Conservation (phyloP, 92 coral and sea anemone species). For the Plumapathes pennacea region DNA sequence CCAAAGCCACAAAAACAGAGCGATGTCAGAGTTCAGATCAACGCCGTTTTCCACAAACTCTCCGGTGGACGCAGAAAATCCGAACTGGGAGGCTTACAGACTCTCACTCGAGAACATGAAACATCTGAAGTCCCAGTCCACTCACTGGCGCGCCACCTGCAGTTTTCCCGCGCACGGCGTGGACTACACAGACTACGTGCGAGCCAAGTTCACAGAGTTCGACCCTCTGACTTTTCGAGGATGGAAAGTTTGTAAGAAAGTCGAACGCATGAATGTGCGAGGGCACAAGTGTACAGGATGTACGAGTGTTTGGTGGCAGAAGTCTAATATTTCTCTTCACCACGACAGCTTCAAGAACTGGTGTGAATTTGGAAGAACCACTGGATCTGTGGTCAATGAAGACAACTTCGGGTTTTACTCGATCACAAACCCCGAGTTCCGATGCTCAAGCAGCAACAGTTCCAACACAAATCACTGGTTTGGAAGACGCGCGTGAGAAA, state of each 20-base stretch:
- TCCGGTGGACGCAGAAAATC: slow-evolving; percentile 22
- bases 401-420: slow-evolving; percentile 35
- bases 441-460: neutral
- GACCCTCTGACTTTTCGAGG: slow-evolving; percentile 34
- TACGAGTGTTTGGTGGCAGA: slow-evolving; percentile 40
- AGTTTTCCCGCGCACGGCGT: slow-evolving; percentile 42
- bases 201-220: slow-evolving; percentile 20
- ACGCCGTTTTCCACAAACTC: too few species aligned
- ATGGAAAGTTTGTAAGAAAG: slow-evolving; percentile 14
- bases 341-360: slow-evolving; percentile 1
- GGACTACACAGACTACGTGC: slow-evolving; percentile 49
- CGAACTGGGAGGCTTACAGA: slow-evolving; percentile 54
- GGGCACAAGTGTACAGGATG: slow-evolving; percentile 34
- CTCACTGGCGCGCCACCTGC: slow-evolving; percentile 66
- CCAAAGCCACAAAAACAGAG: too few species aligned
- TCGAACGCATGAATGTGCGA: slow-evolving; percentile 56
- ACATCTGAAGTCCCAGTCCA: slow-evolving; percentile 19
- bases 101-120: slow-evolving; percentile 27
- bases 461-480: slow-evolving; percentile 46
- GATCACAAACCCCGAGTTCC: neutral
- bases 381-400: slow-evolving; percentile 7
- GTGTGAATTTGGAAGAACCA: slow-evolving; percentile 19
- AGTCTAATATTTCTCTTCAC: neutral
- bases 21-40: too few species aligned
- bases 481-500: too few species aligned